Evolutionary conservation across 1,140 invertebrate genomes (phyloP), one percentile per base, ranked within the genome.

Genomic region (Trachymyrmex septentrionalis): DNA sequence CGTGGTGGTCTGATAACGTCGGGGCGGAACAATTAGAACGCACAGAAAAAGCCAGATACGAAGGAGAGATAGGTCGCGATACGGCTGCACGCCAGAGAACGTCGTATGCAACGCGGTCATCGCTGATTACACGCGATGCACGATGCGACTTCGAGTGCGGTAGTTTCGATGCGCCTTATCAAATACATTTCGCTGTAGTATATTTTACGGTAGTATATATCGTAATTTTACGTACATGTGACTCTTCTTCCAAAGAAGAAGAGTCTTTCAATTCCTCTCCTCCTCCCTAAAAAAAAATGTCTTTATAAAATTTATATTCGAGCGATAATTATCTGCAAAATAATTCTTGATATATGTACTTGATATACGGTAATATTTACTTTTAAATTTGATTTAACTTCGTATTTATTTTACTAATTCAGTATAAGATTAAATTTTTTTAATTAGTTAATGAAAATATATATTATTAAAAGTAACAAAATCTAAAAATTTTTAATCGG

Each of bases 1-100:
- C 69, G 44, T 59, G 19, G 55, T 34, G 73, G 55, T 16, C 53
- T 19, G 80, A 82, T 82, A 82, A 82, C 50, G 38, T 38, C 55
- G 67, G 21, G 80, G 67, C 67, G 80, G 80, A 82, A 82, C 80
- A 82, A 82, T 82, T 82, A 82, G 80, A 61, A 82, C 80, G 67
- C n/a, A 19, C 80, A 38, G 38, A 82, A 82, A 82, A 82, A 82
- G 80, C 38, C 34, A 48, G 80, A 73, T 73, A 82, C 24, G 53
- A 7, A 59, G 69, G 24, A 27, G 24, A 71, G 80, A 82, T 82
- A 59, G 34, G 9, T 21, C 50, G 30, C 53, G 19, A 81, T 72
- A 81, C 53, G 34, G 67, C 67, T 50, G 34, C 67, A 73, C 55
- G 67, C 67, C 67, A 82, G 80, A 82, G 19, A 73, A 61, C 44